Evolutionary conservation across 2,113 vertebrate genomes (phyloP).

Genomic region (Scomber japonicus): DNA sequence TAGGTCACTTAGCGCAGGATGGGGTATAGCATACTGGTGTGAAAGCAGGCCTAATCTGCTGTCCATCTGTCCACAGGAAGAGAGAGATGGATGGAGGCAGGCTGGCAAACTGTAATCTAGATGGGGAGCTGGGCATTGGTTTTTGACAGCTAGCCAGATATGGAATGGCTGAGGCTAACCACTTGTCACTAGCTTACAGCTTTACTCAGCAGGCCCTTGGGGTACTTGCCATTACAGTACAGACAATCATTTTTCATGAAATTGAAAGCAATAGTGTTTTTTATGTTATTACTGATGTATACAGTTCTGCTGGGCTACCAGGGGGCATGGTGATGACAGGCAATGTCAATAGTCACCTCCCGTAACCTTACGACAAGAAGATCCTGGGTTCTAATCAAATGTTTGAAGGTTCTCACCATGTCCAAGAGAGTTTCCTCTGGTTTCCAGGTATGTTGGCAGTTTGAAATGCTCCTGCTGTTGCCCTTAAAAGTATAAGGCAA

Average conservation of each 20-base stretch:
- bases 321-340: not conserved
- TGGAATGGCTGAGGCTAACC: constrained; percentile 16
- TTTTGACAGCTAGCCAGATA: constrained; percentile 42
- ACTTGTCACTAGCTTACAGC: constrained; percentile 21
- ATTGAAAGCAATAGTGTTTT: not conserved
- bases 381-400: too few relatives aligned
- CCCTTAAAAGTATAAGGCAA: not conserved
- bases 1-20: constrained; percentile 78
- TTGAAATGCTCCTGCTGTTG: not conserved
- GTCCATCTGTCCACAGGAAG: constrained; percentile 55
- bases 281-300: not conserved
- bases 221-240: constrained; percentile 5
- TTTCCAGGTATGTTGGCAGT: not conserved
- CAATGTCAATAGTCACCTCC: not conserved
- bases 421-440: too few relatives aligned
- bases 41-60: constrained; percentile 66
- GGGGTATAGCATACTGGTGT: constrained; percentile 50
- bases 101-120: constrained; percentile 48
- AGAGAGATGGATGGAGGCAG: constrained; percentile 51
- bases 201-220: constrained; percentile 22
- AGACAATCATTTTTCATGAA: constrained; percentile 12
- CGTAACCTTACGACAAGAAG: not conserved
- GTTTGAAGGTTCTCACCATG: too few relatives aligned
- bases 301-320: not conserved
- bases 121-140: constrained; percentile 36